Evolutionary conservation across 1,140 invertebrate genomes (phyloP).

Genomic region (Drosophila truncata): DNA sequence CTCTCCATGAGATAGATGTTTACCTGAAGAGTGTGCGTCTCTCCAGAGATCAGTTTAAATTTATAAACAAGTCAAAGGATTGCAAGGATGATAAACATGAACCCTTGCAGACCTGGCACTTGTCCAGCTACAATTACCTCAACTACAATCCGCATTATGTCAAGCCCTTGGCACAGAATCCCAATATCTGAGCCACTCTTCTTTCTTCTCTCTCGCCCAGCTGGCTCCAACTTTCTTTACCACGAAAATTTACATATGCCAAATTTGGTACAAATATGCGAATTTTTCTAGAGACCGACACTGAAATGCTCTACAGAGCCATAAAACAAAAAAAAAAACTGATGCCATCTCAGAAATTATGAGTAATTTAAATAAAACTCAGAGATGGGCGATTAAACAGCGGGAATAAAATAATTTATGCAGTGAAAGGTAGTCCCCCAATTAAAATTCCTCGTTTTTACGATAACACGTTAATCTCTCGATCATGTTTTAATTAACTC

Average conservation of each 20-base stretch:
- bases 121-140: slow-evolving; percentile 51
- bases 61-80: slow-evolving; percentile 12
- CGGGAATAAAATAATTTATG: slow-evolving; percentile 8
- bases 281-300: slow-evolving; percentile 21
- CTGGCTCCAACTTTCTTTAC: slow-evolving; percentile 63
- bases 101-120: slow-evolving; percentile 51
- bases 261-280: slow-evolving; percentile 60
- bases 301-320: slow-evolving; percentile 10
- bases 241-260: slow-evolving; percentile 59
- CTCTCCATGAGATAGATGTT: neutral
- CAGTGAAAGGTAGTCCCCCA: slow-evolving; percentile 32
- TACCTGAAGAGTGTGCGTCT: slow-evolving; percentile 44
- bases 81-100: slow-evolving; percentile 17
- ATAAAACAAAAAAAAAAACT: neutral
- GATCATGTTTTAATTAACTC: slow-evolving; percentile 30
- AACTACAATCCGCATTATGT: slow-evolving; percentile 63
- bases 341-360: slow-evolving; percentile 4
- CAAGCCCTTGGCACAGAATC: slow-evolving; percentile 53
- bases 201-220: slow-evolving; percentile 2
- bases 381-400: neutral
- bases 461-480: neutral
- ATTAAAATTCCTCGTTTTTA: slow-evolving; percentile 16
- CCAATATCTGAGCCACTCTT: slow-evolving; percentile 52
- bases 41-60: slow-evolving; percentile 2
- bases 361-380: neutral